Percentiles rank a stretch among this genome's conserved stretches.
These are phyloP conservation scores for Macrotis lagotis DNA, from an alignment of 2,113 vertebrate genomes.

Conservation along the genomic window DNA sequence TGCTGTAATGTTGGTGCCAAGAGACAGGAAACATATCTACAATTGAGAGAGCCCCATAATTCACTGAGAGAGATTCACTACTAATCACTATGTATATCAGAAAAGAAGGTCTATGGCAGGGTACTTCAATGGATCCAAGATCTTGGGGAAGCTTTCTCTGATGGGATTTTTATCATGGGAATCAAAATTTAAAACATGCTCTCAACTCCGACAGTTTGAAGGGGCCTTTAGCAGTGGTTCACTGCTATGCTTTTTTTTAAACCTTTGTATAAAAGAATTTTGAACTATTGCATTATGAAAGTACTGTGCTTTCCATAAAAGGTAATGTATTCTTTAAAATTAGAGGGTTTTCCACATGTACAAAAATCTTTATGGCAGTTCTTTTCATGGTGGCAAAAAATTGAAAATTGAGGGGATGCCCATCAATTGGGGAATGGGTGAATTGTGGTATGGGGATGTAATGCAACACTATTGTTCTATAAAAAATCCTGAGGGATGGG, in stretches of 20 bases:
- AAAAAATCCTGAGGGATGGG: too few species aligned
- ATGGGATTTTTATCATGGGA: not conserved
- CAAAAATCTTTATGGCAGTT: too few species aligned
- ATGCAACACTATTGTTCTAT: too few species aligned
- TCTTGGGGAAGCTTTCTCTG: not conserved
- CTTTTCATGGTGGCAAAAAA: too few species aligned
- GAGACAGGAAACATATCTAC: not conserved
- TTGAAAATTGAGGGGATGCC: too few species aligned
- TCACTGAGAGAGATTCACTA: not conserved
- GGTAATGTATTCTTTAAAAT: slow-evolving; percentile 11
- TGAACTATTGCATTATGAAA: slow-evolving; percentile 4
- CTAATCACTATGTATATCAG: not conserved
- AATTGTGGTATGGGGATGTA: too few species aligned
- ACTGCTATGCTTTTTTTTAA: not conserved
- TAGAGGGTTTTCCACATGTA: slow-evolving; percentile 12
- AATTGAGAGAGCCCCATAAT: not conserved
- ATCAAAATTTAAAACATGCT: not conserved
- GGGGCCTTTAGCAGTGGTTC: not conserved
- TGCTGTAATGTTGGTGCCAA: not conserved
- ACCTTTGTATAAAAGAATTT: slow-evolving; percentile 33
- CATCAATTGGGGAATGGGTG: too few species aligned
- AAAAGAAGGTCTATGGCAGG: not conserved
- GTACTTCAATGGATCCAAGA: not conserved
- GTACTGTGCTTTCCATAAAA: slow-evolving; percentile 7
- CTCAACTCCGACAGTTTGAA: not conserved